A percentile compares a stretch with the other conserved stretches of the same genome.
Evolutionary conservation across 2,888 invertebrate genomes (phyloP).

Genomic region (Portevinia maculata): DNA sequence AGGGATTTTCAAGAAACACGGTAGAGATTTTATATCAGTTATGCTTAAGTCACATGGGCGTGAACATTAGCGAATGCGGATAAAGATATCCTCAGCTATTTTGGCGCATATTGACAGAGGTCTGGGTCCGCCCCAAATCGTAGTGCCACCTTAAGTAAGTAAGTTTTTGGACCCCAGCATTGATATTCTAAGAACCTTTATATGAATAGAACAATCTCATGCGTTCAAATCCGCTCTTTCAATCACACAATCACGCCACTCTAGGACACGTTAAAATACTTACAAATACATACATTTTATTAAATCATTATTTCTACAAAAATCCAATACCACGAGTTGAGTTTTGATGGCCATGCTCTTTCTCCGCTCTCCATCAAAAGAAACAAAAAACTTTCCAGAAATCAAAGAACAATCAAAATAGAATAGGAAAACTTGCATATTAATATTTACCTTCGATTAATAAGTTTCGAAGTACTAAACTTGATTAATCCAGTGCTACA

Average conservation of each 20-base stretch:
- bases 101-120: too few relatives aligned
- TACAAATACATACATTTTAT: constrained; percentile 15
- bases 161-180: too few relatives aligned
- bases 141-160: too few relatives aligned
- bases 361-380: constrained; percentile 24
- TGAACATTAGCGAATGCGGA: too few relatives aligned
- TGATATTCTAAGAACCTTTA: too few relatives aligned
- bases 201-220: too few relatives aligned
- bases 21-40: too few relatives aligned
- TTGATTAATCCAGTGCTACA: constrained; percentile 64
- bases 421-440: constrained; percentile 56
- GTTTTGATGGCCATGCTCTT: constrained; percentile 46
- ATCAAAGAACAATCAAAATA: background rate
- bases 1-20: too few relatives aligned
- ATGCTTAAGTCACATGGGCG: too few relatives aligned
- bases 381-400: constrained; percentile 4
- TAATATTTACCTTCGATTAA: constrained; percentile 36
- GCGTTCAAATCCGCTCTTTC: background rate
- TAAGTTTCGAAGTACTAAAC: constrained; percentile 60
- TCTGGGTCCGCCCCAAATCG: too few relatives aligned
- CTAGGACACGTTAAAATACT: constrained; percentile 17
- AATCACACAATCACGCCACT: background rate
- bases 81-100: too few relatives aligned
- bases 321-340: constrained; percentile 13
- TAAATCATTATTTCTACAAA: constrained; percentile 21